Conservation (phyloP, 2,888 invertebrate genomes). For the Stenurella melanura region DNA sequence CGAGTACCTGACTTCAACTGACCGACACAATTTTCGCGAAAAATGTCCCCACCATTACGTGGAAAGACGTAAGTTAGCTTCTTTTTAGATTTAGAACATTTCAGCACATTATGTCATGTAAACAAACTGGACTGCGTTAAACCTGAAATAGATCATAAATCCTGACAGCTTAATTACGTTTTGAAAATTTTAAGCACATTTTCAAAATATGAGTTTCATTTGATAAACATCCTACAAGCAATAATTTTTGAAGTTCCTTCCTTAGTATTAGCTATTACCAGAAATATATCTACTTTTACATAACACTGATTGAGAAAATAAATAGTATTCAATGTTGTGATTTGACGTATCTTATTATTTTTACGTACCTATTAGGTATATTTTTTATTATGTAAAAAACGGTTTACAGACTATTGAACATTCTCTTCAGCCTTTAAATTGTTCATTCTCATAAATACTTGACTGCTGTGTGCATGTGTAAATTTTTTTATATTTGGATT, state of each 20-base stretch:
- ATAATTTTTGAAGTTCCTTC: not conserved
- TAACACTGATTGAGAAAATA: not conserved
- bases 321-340: not conserved
- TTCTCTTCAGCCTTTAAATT: too few relatives aligned
- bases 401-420: too few relatives aligned
- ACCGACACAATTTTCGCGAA: slow-evolving; percentile 59
- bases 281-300: not conserved
- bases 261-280: not conserved
- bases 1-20: slow-evolving; percentile 65
- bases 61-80: slow-evolving; percentile 41
- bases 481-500: slow-evolving; percentile 40
- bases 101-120: slow-evolving; percentile 41
- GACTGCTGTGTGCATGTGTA: too few relatives aligned
- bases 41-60: slow-evolving; percentile 58
- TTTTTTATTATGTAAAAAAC: too few relatives aligned
- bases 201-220: not conserved
- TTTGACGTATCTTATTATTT: not conserved
- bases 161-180: slow-evolving; percentile 24
- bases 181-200: not conserved
- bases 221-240: not conserved
- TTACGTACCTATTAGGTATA: too few relatives aligned
- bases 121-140: slow-evolving; percentile 32
- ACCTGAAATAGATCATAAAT: slow-evolving; percentile 22
- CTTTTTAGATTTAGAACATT: slow-evolving; percentile 38
- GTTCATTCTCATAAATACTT: too few relatives aligned